These are phyloP conservation scores for Aplysia californica DNA, from an alignment of 1,140 invertebrate species.

Conservation along the genomic window DNA sequence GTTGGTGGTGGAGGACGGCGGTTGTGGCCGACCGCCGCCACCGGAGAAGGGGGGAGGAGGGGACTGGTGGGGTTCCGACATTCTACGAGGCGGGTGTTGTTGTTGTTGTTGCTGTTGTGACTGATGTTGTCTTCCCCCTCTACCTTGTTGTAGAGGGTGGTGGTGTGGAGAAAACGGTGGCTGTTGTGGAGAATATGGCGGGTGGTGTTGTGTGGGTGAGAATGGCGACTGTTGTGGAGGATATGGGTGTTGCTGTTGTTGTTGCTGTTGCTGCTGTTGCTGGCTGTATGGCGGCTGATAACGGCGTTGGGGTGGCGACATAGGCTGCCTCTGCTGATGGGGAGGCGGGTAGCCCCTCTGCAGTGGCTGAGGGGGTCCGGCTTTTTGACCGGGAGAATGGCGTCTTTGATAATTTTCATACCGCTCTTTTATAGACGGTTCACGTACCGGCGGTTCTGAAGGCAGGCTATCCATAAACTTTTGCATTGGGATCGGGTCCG, in stretches of 20 bases:
- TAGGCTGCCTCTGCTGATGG: background rate
- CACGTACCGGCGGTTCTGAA: background rate
- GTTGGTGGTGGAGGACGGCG: background rate
- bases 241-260: constrained; percentile 1
- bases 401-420: background rate
- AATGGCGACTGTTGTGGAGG: background rate
- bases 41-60: background rate
- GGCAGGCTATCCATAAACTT: constrained; percentile 2
- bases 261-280: background rate
- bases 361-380: too few relatives aligned
- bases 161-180: too few relatives aligned
- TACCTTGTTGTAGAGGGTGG: too few relatives aligned
- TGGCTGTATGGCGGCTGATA: background rate
- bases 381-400: too few relatives aligned
- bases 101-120: constrained; percentile 16
- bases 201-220: too few relatives aligned
- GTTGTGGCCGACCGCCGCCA: background rate
- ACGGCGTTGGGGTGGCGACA: background rate
- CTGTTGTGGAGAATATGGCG: too few relatives aligned
- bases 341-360: background rate
- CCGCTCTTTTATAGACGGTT: background rate
- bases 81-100: background rate
- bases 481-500: constrained; percentile 3
- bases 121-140: background rate
- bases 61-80: background rate